Base-by-base conservation (phyloP, 2,113 vertebrate species). In the Seriola rivoliana region DNA sequence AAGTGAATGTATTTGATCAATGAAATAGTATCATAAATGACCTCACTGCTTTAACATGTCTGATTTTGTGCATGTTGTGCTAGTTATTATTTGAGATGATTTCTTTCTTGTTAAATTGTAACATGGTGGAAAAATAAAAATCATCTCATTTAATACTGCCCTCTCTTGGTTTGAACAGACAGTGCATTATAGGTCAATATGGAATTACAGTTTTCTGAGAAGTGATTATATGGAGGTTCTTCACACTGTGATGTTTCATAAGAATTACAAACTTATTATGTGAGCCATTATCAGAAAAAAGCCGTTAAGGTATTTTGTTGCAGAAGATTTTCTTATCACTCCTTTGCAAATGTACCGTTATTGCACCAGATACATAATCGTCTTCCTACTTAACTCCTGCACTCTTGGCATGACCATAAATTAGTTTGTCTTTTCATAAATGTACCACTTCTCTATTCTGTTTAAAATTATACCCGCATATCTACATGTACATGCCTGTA, bases 31-130 rank as follows among this genome's bases (percentile, higher is more conserved):
- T 67, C 46, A 67, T 32, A 72, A 38, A 63, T 46, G 0, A 64
- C 25, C 17, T 40, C 1, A 9, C 8, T 57, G 34, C 14, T 46
- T 25, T 54, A 38, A 34, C 52, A 50, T 50, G 12, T 67, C 10
- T 36, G 59, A 34, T 16, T 71, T 25, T 82, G 58, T 54, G 70
- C 40, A 57, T 69, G 12, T 72, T 40, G 44, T 78, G 58, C 75
- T n/a, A 34, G 64, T 40, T 23, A n/a, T 60, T 52, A 38, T 69
- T 6, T 48, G 23, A 65, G 60, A 71, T 48, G 16, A 23, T 59
- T 52, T 76, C 0, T 25, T 13, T 34, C 14, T 36, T 66, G 57
- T 12, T 46, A n/a, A 66, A 32, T 23, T 62, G 44, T 57, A 44
- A 46, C 5, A 55, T 58, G 9, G 40, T 29, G 17, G 0, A 1